Base-by-base conservation (phyloP, 2,888 invertebrate species). In the Acanthosoma haemorrhoidale region DNA sequence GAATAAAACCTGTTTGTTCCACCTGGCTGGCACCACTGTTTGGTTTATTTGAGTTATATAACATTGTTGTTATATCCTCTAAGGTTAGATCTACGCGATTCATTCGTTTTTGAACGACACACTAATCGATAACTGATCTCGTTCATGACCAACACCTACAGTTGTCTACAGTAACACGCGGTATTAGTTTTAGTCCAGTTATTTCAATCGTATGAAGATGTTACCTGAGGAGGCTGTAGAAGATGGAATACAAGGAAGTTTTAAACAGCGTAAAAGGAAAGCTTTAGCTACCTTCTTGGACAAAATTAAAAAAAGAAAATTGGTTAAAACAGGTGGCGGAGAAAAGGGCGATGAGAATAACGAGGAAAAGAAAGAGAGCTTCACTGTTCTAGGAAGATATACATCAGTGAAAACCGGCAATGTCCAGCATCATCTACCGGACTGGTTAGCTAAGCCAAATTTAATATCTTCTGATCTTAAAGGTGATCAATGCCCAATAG, bases 401-500 rank as follows among this genome's bases (percentile, higher is more conserved):
- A 85, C 84, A 70, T 84, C 85, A 77, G 81, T 82, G 75, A 85
- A 85, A 75, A 86, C 82, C 74, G 74, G 77, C 2, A 85, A 85
- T 78, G 86, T 92, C 0, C 86, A 88, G 77, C 83, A 92, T 79
- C 87, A 92, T 5, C 81, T 96, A 58, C 96, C 96, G 1, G 83
- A 88, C 74, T 97, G 96, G 96, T 80, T 97, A 36, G 86, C 90
- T 1, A 84, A 91, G 78, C 93, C 96, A 3, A 86, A 86, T 43
- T 80, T 89, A 61, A 86, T 96, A 70, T 87, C 90, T n/a, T 87
- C 87, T 15, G 86, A 89, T 78, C 82, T 93, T 61, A 83, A 85
- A 77, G 81, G 84, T 70, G 79, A 84, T 39, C 80, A 82, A 66
- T 81, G 80, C 72, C 81, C 81, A 77, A 81, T 86, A 57, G 83